Conservation (phyloP, 2,888 invertebrate genomes). For the Cerceris ruficornis region DNA sequence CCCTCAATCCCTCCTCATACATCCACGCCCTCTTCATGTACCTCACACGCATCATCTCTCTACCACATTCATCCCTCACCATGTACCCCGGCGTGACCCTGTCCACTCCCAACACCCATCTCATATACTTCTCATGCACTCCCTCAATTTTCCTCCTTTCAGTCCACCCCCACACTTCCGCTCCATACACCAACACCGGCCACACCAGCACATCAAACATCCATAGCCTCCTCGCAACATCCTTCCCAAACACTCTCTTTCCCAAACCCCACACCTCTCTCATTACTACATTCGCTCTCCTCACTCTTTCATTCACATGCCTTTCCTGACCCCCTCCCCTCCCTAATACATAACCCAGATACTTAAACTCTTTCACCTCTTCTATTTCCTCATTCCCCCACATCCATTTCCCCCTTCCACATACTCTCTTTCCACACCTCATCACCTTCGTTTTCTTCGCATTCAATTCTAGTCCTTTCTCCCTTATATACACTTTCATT, state of each 20-base stretch:
- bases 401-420: no score
- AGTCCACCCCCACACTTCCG: slow-evolving; percentile 4
- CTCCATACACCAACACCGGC: neutral
- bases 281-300: neutral
- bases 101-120: neutral
- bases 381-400: no score
- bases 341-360: no score
- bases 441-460: no score
- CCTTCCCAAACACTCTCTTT: neutral
- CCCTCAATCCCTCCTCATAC: neutral
- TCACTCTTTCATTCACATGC: neutral
- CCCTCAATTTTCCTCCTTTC: neutral
- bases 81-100: neutral
- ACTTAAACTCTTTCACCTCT: no score
- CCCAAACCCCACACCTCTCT: slow-evolving; percentile 8
- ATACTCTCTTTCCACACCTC: no score
- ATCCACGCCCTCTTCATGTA: neutral
- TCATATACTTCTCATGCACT: neutral
- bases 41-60: neutral
- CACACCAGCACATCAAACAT: neutral
- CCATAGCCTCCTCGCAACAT: neutral
- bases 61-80: neutral
- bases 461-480: neutral
- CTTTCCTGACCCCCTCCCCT: neutral
- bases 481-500: neutral